phyloP scores from a whole-genome alignment of 2,797 vertebrate genomes.

The Catostomus latipinnis region DNA sequence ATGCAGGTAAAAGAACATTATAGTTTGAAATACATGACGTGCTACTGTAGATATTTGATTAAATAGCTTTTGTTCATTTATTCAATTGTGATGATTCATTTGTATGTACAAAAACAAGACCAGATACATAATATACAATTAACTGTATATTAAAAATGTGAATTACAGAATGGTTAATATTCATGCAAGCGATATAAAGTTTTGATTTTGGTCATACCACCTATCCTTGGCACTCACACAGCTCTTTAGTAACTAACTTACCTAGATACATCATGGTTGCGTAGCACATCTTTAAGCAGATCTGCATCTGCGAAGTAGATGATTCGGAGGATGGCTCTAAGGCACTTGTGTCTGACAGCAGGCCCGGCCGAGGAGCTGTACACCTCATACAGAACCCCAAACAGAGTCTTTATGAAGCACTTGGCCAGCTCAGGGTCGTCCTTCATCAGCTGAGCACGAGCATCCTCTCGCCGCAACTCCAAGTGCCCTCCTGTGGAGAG shows the following conservation, averaged over 20 bases:
- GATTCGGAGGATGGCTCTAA: conserved; percentile 99
- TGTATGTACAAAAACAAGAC: too few relatives aligned
- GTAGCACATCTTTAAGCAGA: conserved; percentile 97
- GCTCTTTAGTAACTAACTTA: conserved; percentile 64
- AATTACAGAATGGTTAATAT: too few relatives aligned
- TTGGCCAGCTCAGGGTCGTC: conserved; percentile 98
- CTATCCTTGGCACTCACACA: neutral
- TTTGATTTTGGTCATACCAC: too few relatives aligned
- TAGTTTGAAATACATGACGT: neutral
- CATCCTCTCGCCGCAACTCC: conserved; percentile 95
- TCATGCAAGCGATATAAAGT: too few relatives aligned
- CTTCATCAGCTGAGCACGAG: conserved; percentile 97
- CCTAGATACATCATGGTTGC: conserved; percentile 99
- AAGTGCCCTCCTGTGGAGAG: conserved; percentile 86
- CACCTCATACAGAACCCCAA: conserved; percentile 99
- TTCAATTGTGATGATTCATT: too few relatives aligned
- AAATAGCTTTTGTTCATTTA: too few relatives aligned
- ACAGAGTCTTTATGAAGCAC: conserved; percentile 99
- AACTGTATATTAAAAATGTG: too few relatives aligned
- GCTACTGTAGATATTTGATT: too few relatives aligned
- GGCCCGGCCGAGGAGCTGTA: conserved; percentile 99
- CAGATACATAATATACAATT: too few relatives aligned
- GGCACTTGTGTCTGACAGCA: conserved; percentile 99
- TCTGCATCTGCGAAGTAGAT: conserved; percentile 99
- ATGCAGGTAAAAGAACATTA: neutral